These are phyloP conservation scores for Cryptus viduatorius DNA, from an alignment of 2,888 invertebrate genomes.

Conservation along the genomic window DNA sequence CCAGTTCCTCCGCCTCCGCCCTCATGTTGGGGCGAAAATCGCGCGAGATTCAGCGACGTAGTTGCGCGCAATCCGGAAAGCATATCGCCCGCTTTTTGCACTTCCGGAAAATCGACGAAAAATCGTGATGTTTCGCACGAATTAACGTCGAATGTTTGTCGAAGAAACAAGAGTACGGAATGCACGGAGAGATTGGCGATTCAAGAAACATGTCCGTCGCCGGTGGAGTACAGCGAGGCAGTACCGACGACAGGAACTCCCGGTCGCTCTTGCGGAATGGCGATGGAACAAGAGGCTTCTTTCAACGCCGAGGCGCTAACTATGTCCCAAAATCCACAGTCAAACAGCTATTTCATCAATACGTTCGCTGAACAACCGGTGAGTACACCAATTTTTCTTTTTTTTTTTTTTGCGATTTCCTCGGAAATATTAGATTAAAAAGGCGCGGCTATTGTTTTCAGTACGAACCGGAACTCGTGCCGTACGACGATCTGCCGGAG, in stretches of 20 bases:
- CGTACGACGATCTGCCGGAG: conserved; percentile 83
- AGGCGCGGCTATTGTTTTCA: conserved; percentile 43
- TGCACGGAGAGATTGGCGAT: conserved; percentile 45
- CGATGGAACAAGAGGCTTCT: conserved; percentile 69
- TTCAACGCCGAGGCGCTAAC: conserved; percentile 68
- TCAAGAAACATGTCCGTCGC: conserved; percentile 59
- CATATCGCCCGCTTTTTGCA: conserved; percentile 75
- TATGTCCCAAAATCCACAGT: conserved; percentile 72
- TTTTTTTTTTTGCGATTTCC: no score
- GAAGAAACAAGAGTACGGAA: conserved; percentile 65
- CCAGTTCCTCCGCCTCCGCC: conserved; percentile 80
- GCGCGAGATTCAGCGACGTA: conserved; percentile 88
- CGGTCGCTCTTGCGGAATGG: conserved; percentile 43
- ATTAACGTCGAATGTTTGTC: conserved; percentile 50
- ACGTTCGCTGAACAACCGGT: conserved; percentile 79
- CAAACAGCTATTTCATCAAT: conserved; percentile 81
- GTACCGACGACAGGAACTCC: conserved; percentile 21
- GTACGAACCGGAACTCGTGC: conserved; percentile 82
- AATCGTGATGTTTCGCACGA: conserved; percentile 62
- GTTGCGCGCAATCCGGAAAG: conserved; percentile 86
- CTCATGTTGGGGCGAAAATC: conserved; percentile 86
- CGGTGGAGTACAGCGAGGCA: conserved; percentile 52
- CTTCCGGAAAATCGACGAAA: conserved; percentile 73
- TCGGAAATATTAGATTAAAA: conserved; percentile 28
- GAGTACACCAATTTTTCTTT: conserved; percentile 48